Conservation (phyloP, 2,113 vertebrate species). For the Pampusana beccarii region DNA sequence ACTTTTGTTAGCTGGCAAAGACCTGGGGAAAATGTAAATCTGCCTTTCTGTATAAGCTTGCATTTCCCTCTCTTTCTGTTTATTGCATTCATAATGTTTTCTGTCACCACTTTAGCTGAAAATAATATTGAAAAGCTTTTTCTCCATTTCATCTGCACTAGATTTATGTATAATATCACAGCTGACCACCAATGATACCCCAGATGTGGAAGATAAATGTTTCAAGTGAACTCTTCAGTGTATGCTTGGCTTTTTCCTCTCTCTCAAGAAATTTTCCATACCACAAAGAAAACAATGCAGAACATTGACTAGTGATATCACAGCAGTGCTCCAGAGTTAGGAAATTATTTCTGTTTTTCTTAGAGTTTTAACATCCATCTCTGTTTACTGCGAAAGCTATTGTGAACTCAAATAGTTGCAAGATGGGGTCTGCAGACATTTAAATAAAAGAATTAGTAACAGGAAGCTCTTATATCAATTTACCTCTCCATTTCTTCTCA, state of each 20-base stretch:
- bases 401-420: background rate
- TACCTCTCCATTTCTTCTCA: background rate
- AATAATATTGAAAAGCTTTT: slow-evolving; percentile 22
- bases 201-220: background rate
- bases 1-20: background rate
- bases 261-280: background rate
- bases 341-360: background rate
- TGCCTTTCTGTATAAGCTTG: background rate
- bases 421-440: background rate
- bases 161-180: slow-evolving; percentile 5
- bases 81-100: slow-evolving; percentile 4
- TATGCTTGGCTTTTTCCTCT: background rate
- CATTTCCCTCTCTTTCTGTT: background rate
- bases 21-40: background rate
- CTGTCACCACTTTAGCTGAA: background rate
- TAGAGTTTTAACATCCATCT: background rate
- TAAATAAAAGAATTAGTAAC: background rate
- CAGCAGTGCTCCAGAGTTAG: background rate
- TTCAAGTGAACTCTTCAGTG: background rate
- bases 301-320: background rate
- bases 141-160: background rate
- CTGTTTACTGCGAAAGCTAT: background rate
- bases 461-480: background rate
- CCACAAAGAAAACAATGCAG: background rate
- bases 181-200: background rate